Evolutionary conservation across 2,888 invertebrate species (phyloP).

Genomic region (Sinohyriopsis cumingii): DNA sequence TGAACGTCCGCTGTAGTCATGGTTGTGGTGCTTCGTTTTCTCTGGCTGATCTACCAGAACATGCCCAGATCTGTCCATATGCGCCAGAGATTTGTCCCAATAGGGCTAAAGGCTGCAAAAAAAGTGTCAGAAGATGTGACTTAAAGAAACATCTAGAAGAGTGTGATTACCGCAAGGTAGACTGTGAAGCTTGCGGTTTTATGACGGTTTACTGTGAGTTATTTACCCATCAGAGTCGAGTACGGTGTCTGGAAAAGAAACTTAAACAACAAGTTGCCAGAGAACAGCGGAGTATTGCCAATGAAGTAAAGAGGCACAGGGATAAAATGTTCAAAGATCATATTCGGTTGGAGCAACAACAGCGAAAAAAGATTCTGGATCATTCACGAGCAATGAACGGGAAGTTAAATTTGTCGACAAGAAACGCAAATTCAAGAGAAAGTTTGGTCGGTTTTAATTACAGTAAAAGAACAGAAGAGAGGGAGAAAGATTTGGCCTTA

Average conservation of each 20-base stretch:
- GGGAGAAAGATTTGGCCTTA: neutral
- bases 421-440: neutral
- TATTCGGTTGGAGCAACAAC: constrained; percentile 37
- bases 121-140: constrained; percentile 45
- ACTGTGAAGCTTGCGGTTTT: constrained; percentile 57
- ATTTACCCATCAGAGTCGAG: constrained; percentile 55
- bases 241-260: constrained; percentile 52
- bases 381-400: constrained; percentile 30
- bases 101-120: constrained; percentile 42
- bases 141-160: constrained; percentile 45
- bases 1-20: constrained; percentile 46
- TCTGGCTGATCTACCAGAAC: constrained; percentile 52
- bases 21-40: constrained; percentile 46
- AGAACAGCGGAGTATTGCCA: constrained; percentile 36
- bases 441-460: neutral
- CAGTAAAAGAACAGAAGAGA: constrained; percentile 1
- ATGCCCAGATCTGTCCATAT: constrained; percentile 48
- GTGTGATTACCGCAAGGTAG: constrained; percentile 49
- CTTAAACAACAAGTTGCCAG: constrained; percentile 53
- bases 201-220: constrained; percentile 47
- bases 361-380: constrained; percentile 27
- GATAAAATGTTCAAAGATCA: constrained; percentile 35
- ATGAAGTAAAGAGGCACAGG: constrained; percentile 44
- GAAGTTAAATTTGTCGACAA: neutral
- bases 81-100: constrained; percentile 48